Evolutionary conservation across 30 jellyfish, hydroid and myxozoan species (phyloP), one percentile per base, ranked within the genome.

Genomic region (Pseudorhiza aurosa): DNA sequence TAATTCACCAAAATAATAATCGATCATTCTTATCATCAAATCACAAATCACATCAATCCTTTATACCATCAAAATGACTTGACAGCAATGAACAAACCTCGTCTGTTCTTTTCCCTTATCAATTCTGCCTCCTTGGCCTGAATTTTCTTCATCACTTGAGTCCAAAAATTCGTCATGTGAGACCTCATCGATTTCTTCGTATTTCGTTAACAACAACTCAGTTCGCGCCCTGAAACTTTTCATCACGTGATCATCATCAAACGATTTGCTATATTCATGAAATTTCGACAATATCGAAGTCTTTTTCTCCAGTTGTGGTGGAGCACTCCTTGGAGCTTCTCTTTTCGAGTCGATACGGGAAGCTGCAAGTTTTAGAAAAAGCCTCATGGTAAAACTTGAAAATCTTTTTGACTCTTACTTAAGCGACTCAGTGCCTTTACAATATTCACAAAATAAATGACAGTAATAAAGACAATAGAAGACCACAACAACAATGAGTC

Each of bases 141-240:
- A 81, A 18, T 25, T 55, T 15, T 58, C 78, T 22, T 78, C 92
- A 33, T 78, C 96, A 56, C 81, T 85, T 19, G 88, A 77, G 28
- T 88, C 68, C 30, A 26, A 35, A 18, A 47, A 37, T 11, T 56
- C 86, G 56, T 89, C 97, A 31, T 85, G 85, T 15, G 84, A 82
- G 25, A 90, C 97, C 39, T 59, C 82, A 44, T 90, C 97, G 29
- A 77, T 37, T 18, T 90, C 97, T 33, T 90, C 96, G 24, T 86
- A 43, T 37, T 74, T 69, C 28, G 94, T 74, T 22, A 90, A 51
- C 67, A 83, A 46, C 21, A 83, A 18, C 24, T 68, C 85, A 59
- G 58, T 82, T 46, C 88, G 83, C 8, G 90, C 96, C 25, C 96
- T 88, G 64, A 90, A 77, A 36, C 77, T 83, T 56, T 72, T 57